A percentile compares a stretch with the other conserved stretches of the same genome.
Conservation (phyloP, 2,113 vertebrate species). For the Caloenas nicobarica region DNA sequence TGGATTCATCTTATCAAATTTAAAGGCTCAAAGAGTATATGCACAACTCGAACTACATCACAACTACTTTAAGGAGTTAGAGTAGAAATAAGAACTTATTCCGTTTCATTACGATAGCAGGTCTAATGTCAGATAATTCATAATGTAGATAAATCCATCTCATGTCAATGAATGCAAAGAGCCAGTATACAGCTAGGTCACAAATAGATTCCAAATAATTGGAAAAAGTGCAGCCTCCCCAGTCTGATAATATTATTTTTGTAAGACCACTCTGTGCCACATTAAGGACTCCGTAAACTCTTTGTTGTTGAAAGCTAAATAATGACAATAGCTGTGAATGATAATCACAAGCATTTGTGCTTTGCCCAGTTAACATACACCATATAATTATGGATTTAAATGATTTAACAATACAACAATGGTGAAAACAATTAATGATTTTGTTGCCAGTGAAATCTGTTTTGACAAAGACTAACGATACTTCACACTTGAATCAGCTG, state of each 20-base stretch:
- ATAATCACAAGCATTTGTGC: not conserved
- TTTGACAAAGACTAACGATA: conserved; percentile 21
- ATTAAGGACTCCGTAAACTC: not conserved
- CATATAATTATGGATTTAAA: conserved; percentile 29
- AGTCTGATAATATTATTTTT: not conserved
- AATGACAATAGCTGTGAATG: not conserved
- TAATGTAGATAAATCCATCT: not conserved
- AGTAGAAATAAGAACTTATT: not conserved
- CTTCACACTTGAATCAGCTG: not conserved
- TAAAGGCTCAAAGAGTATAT: not conserved
- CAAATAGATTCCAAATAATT: not conserved
- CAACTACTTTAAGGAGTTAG: not conserved
- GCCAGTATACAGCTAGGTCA: not conserved
- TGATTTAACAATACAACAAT: not conserved
- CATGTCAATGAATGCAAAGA: not conserved
- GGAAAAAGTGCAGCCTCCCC: not conserved
- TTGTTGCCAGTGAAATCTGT: conserved; percentile 12
- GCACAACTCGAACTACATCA: not conserved
- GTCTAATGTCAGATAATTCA: not conserved
- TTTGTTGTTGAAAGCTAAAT: not conserved
- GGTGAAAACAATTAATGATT: not conserved
- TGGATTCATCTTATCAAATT: not conserved
- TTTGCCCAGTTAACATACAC: not conserved
- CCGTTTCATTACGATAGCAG: not conserved
- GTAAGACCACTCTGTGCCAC: not conserved